Conservation (phyloP, 2,888 invertebrate species). For the Melangyna quadrimaculata region DNA sequence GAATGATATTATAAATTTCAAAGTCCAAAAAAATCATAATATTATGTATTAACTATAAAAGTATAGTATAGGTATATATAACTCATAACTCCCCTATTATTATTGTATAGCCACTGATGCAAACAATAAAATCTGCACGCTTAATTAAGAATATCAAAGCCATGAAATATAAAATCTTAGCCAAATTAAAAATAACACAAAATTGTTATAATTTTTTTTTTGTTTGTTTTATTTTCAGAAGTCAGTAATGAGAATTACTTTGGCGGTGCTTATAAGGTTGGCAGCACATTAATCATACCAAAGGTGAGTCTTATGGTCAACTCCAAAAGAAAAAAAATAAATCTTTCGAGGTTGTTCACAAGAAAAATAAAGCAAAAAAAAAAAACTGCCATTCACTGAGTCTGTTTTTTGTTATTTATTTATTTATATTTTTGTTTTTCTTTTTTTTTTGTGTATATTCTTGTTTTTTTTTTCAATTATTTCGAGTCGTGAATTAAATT, state of each 20-base stretch:
- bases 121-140: neutral
- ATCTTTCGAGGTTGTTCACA: constrained; percentile 55
- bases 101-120: neutral
- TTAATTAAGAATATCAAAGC: neutral
- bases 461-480: constrained; percentile 44
- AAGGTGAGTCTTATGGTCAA: constrained; percentile 74
- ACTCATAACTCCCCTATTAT: too few relatives aligned
- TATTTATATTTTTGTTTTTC: constrained; percentile 58
- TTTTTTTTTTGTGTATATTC: constrained; percentile 45
- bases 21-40: too few relatives aligned
- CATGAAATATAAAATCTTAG: constrained; percentile 27
- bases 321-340: constrained; percentile 21
- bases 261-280: constrained; percentile 75
- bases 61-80: too few relatives aligned
- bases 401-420: constrained; percentile 8
- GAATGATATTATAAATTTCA: neutral
- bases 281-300: constrained; percentile 75
- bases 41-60: too few relatives aligned
- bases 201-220: constrained; percentile 30
- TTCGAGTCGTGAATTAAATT: constrained; percentile 65
- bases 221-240: constrained; percentile 72
- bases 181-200: neutral
- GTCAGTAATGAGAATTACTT: constrained; percentile 76
- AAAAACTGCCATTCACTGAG: neutral
- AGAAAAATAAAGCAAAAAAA: neutral